Conservation (phyloP, 92 coral and sea anemone species). For the Meandrina meandrites region DNA sequence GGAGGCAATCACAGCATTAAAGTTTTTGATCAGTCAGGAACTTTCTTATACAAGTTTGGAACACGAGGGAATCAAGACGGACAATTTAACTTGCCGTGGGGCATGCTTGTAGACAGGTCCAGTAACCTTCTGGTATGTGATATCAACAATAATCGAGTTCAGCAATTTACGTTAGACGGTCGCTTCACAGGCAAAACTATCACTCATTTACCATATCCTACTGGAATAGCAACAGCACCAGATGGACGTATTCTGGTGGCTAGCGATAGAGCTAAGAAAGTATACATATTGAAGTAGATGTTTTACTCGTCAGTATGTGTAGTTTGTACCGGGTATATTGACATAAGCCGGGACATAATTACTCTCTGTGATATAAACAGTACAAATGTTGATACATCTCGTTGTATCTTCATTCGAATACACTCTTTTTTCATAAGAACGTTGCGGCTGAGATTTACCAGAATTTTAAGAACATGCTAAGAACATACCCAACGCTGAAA, state of each 20-base stretch:
- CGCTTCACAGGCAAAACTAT: not conserved
- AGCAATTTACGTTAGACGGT: not conserved
- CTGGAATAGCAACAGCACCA: not conserved
- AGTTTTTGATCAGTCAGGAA: not conserved
- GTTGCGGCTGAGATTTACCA: no score
- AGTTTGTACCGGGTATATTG: not conserved
- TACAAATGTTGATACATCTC: no score
- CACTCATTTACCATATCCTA: not conserved
- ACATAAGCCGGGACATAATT: no score
- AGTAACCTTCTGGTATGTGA: constrained; percentile 3
- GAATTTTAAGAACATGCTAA: no score
- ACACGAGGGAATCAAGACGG: not conserved
- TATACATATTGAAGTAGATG: not conserved
- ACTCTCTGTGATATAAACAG: no score
- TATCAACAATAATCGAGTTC: not conserved
- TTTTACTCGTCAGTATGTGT: not conserved
- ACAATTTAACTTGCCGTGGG: not conserved
- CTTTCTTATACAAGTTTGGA: constrained; percentile 1
- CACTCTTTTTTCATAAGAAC: no score
- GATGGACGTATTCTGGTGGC: constrained; percentile 1
- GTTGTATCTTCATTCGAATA: no score
- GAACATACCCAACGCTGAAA: no score
- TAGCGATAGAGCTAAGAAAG: not conserved
- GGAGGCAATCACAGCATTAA: not conserved
- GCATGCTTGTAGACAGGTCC: not conserved